Evolutionary conservation across 92 coral and sea anemone genomes (phyloP), one percentile per base, ranked within the genome.

Genomic region (Palythoa heliodiscus): DNA sequence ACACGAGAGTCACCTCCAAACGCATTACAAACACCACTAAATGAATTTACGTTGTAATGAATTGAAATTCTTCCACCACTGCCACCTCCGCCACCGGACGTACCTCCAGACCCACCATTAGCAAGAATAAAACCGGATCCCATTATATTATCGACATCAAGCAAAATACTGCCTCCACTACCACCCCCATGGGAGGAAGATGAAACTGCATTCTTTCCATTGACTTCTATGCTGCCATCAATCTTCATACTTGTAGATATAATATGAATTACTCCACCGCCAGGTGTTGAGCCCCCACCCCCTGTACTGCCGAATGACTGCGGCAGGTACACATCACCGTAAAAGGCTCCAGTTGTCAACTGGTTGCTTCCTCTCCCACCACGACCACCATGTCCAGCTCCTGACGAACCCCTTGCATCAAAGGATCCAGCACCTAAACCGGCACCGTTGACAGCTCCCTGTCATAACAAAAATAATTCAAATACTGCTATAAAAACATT

Each of bases 361-460:
- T 89, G 83, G 2, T 39, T 5, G 23, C 37, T 50, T 19, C 94
- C 94, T 20, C 84, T 79, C 57, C 94, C 94, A 70, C 94, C 94
- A 67, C 92, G 89, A 16, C 94, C 94, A 43, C 94, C 94, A 82
- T 91, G 94, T 8, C 94, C 94, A 54, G 94, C 94, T 24, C 94
- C 94, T 11, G 94, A 91, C 14, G 92, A 89, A 13, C 94, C 94
- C 35, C 88, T 75, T 2, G 89, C 61, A 35, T 85, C 72, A 60
- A 47, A 85, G 35, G 58, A 64, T 16, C 94, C 94, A 66, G 84
- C 68, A 54, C 93, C 93, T 40, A 60, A 53, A 25, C 91, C 91
- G 48, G 76, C 12, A 25, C 87, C 93, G 71, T 78, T 91, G 8
- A 87, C 87, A 4, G 7, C 74, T 16, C 91, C 86, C 93, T 91